phyloP scores from a whole-genome alignment of 2,797 vertebrate genomes.

The Bradypus variegatus region DNA sequence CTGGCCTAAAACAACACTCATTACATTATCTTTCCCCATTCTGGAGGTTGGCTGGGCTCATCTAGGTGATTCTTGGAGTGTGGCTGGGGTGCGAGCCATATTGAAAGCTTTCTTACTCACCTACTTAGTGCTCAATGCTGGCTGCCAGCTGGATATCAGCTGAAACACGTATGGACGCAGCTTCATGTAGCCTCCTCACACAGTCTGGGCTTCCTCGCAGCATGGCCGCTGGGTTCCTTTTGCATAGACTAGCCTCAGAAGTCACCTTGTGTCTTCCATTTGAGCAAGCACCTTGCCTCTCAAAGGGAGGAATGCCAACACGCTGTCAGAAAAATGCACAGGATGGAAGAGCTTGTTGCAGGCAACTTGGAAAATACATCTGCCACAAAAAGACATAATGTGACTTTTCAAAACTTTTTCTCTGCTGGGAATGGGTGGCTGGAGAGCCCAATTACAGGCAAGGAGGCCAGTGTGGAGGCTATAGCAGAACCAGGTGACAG shows the following conservation, averaged over 20 bases:
- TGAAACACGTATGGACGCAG: background rate
- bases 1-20: background rate
- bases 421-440: background rate
- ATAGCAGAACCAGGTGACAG: background rate
- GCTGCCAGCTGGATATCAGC: too few relatives aligned
- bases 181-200: background rate
- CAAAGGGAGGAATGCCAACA: background rate
- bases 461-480: background rate
- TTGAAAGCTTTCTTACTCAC: background rate
- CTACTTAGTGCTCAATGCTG: fast-evolving
- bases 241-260: background rate
- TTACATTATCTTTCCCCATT: background rate
- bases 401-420: background rate
- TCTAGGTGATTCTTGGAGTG: background rate
- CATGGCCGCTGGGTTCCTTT: background rate
- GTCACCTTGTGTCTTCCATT: background rate
- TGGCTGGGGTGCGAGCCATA: background rate
- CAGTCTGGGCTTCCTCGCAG: background rate
- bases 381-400: background rate
- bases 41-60: too few relatives aligned
- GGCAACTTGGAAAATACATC: background rate
- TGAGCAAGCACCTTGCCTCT: background rate
- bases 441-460: background rate
- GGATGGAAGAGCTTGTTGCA: too few relatives aligned
- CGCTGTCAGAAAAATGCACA: too few relatives aligned